phyloP scores from a whole-genome alignment of 1,140 invertebrate species.

The Nylanderia fulva region DNA sequence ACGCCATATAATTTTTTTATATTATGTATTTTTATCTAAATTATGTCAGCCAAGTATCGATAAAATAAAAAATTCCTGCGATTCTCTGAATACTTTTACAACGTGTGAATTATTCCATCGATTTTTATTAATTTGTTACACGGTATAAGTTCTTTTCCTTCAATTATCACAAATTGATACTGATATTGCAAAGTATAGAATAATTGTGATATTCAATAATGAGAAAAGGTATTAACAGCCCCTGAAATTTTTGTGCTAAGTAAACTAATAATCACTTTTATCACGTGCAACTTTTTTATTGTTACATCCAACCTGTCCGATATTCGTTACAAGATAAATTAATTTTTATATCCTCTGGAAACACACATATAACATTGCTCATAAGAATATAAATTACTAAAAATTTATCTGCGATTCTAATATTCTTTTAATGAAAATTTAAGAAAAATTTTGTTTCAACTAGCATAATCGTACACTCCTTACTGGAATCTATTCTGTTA shows the following conservation, averaged over 20 bases:
- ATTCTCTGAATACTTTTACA: neutral
- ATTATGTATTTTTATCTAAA: neutral
- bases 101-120: slow-evolving; percentile 7
- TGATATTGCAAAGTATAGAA: neutral
- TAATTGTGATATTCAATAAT: neutral
- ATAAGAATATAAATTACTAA: neutral
- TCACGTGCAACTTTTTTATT: slow-evolving; percentile 9
- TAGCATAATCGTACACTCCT: neutral
- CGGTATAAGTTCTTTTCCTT: neutral
- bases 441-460: neutral
- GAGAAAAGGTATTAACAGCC: neutral
- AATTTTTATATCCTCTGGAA: neutral
- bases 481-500: slow-evolving; percentile 33
- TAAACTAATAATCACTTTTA: slow-evolving; percentile 19
- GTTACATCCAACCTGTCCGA: neutral
- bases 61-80: neutral
- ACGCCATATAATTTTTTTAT: too few relatives aligned
- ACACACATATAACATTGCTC: neutral
- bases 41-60: neutral
- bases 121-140: slow-evolving; percentile 2
- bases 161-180: neutral
- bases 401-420: neutral
- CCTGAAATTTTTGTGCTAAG: neutral
- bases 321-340: neutral
- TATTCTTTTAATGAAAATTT: slow-evolving; percentile 3